Evolutionary conservation across 2,113 vertebrate species (phyloP), one percentile per base, ranked within the genome.

Genomic region (Phaetusa simplex): DNA sequence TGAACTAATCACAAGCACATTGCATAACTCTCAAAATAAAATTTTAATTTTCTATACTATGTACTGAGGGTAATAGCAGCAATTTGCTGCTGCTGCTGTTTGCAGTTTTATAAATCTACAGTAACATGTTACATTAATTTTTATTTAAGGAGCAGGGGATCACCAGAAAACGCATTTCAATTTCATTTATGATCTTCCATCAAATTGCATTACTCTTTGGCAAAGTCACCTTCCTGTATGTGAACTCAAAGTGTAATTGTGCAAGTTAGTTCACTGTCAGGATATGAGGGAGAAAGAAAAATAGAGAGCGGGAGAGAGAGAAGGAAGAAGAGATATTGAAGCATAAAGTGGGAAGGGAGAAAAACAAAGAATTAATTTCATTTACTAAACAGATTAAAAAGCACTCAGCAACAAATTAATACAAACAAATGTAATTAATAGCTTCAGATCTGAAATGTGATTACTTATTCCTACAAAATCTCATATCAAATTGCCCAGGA

Each of bases 111-210:
- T 88, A 74, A 58, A 82, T 71, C 56, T 73, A 85, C 30, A 49
- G 42, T 50, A 88, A 85, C 27, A 81, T 59, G 59, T 93, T 71
- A 93, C 82, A 95, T 96, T 93, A 93, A 82, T 90, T 97, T 92
- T 95, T 96, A 95, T 88, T 92, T 88, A 95, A 92, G 70, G 61
- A 92, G 42, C 9, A 45, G 27, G 8, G 4, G 14, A 58, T 83
- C 82, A 92, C 55, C 19, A 85, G 70, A 49, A 96, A 90, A 85
- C 82, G 50, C 30, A 71, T 87, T 92, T 95, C 64, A 82, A 30
- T 82, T 85, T 74, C 55, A 71, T 92, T 90, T 93, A 77, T 82
- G 78, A 71, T 85, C 9, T 0, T 82, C n/a, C 19, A 73, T 66
- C 30, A 90, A 85, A 92, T 10, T 78, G 9, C 38, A 82, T 43